Percentiles rank a stretch among this genome's conserved stretches.
Evolutionary conservation across 2,113 vertebrate species (phyloP).

Genomic region (Naja naja): DNA sequence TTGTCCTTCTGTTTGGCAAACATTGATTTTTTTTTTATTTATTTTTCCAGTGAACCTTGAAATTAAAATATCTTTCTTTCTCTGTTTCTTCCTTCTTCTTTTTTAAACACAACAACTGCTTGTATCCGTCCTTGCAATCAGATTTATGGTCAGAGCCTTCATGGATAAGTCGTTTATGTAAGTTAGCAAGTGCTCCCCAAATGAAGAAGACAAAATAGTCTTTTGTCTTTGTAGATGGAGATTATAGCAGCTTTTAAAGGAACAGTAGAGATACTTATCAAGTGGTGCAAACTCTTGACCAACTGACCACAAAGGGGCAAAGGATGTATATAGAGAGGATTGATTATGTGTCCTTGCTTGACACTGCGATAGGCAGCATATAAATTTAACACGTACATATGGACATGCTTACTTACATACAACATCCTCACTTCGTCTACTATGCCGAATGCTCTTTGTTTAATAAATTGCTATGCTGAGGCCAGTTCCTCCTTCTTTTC

Average conservation of each 20-base stretch:
- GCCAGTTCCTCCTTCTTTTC: not conserved
- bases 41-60: slow-evolving; percentile 65
- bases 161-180: slow-evolving; percentile 47
- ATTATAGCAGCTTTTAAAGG: slow-evolving; percentile 16
- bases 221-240: slow-evolving; percentile 3
- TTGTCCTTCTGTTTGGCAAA: slow-evolving; percentile 65
- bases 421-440: not conserved
- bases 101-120: slow-evolving; percentile 35
- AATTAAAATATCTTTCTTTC: slow-evolving; percentile 68
- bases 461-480: not conserved
- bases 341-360: not conserved
- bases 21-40: slow-evolving; percentile 56
- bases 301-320: not conserved
- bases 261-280: not conserved
- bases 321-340: not conserved
- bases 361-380: not conserved
- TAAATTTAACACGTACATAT: not conserved
- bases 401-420: not conserved
- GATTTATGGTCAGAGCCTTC: slow-evolving; percentile 53
- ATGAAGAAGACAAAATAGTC: slow-evolving; percentile 35
- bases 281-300: not conserved
- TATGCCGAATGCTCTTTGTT: not conserved
- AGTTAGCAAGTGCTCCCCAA: slow-evolving; percentile 59
- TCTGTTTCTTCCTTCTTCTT: slow-evolving; percentile 23
- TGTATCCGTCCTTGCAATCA: slow-evolving; percentile 31